Percentiles rank a stretch among this genome's conserved stretches.
Conservation (phyloP, 2,797 vertebrate species). For the Lithobates sylvaticus region DNA sequence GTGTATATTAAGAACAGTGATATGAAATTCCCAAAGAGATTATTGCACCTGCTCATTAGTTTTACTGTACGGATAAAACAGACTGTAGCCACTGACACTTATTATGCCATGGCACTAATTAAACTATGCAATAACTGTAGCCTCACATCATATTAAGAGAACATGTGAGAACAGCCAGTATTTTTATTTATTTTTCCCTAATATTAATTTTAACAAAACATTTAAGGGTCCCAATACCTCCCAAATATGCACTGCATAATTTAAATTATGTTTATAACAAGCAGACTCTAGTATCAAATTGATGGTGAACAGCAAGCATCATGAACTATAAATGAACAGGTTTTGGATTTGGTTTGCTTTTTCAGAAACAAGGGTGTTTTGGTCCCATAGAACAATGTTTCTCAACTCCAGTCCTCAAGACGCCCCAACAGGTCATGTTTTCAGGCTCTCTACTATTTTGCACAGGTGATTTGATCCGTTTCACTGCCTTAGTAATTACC, state of each 20-base stretch:
- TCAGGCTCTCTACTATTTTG: no score
- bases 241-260: background rate
- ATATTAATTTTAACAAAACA: background rate
- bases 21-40: background rate
- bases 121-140: background rate
- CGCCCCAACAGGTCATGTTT: no score
- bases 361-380: conserved; percentile 20
- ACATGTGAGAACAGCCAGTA: background rate
- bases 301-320: no score
- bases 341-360: background rate
- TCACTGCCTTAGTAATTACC: no score
- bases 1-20: background rate
- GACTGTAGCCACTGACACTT: conserved; percentile 2
- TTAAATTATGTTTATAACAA: background rate
- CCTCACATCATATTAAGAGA: background rate
- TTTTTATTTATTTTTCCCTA: background rate
- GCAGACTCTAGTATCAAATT: background rate
- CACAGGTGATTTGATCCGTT: no score
- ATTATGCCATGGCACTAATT: background rate
- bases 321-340: background rate
- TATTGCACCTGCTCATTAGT: conserved; percentile 20
- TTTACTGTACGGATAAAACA: conserved; percentile 2
- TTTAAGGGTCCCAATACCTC: background rate
- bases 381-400: background rate
- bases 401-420: no score